Percentiles rank a stretch among this genome's conserved stretches.
phyloP scores from a whole-genome alignment of 2,888 invertebrate genomes.

The Drosophila falleni region DNA sequence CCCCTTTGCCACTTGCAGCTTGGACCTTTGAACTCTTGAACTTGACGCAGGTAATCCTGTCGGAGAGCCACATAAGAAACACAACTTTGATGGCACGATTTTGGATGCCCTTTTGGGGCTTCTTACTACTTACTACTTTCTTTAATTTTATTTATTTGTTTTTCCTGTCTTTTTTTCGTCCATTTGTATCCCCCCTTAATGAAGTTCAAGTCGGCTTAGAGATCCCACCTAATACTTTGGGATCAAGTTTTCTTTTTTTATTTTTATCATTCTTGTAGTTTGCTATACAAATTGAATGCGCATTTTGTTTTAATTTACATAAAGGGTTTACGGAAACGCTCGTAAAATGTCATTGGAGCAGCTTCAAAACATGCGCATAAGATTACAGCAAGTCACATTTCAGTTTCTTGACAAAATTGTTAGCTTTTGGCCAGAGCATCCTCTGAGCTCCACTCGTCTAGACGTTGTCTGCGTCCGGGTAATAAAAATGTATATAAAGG shows the following conservation, averaged over 20 bases:
- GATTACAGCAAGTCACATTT: slow-evolving; percentile 60
- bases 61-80: slow-evolving; percentile 11
- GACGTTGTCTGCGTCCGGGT: slow-evolving; percentile 61
- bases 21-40: slow-evolving; percentile 58
- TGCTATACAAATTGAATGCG: slow-evolving; percentile 56
- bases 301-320: slow-evolving; percentile 74
- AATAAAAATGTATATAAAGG: slow-evolving; percentile 66
- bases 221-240: slow-evolving; percentile 37
- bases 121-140: slow-evolving; percentile 30
- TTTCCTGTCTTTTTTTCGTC: slow-evolving; percentile 12
- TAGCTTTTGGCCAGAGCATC: slow-evolving; percentile 8
- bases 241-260: slow-evolving; percentile 30
- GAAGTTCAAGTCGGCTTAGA: slow-evolving; percentile 31
- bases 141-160: slow-evolving; percentile 63
- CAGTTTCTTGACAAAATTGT: slow-evolving; percentile 32
- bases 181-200: slow-evolving; percentile 13
- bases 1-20: slow-evolving; percentile 69
- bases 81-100: slow-evolving; percentile 8
- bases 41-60: slow-evolving; percentile 47
- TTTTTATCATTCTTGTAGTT: slow-evolving; percentile 19
- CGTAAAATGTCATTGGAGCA: slow-evolving; percentile 69
- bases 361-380: slow-evolving; percentile 48
- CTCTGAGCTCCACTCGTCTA: slow-evolving; percentile 41
- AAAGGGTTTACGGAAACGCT: slow-evolving; percentile 63
- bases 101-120: slow-evolving; percentile 28